phyloP scores from a whole-genome alignment of 2,113 vertebrate species.

The Tinamus guttatus region DNA sequence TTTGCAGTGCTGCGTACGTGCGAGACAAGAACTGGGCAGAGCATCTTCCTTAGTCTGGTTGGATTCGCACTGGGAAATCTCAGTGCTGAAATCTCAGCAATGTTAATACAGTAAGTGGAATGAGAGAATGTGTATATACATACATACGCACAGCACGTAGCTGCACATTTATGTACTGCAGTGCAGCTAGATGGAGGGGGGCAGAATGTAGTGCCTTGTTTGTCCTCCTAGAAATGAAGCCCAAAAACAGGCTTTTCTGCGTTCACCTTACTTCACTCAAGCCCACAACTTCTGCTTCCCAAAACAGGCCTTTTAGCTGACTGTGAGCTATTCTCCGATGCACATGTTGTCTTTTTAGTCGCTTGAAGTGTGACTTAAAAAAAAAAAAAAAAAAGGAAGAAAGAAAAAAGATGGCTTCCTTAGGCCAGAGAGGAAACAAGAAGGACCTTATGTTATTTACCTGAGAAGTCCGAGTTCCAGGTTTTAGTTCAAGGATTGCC shows the following conservation, averaged over 20 bases:
- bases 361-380: neutral
- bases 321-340: neutral
- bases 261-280: neutral
- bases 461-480: neutral
- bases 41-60: neutral
- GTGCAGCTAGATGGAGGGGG: too few relatives aligned
- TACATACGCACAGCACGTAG: too few relatives aligned
- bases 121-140: neutral
- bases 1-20: neutral
- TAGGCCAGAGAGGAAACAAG: neutral
- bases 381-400: too few relatives aligned
- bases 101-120: neutral
- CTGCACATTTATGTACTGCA: neutral
- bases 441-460: neutral
- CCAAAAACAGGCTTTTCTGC: neutral
- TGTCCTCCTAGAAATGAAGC: neutral
- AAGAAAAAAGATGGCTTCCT: neutral
- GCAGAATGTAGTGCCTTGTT: neutral
- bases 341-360: neutral
- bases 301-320: neutral
- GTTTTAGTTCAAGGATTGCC: neutral
- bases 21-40: neutral
- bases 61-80: neutral
- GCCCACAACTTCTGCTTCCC: neutral
- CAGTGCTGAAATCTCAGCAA: neutral